These are phyloP conservation scores for Drosophila simulans DNA, from an alignment of 1,140 invertebrate genomes.

Conservation along the genomic window DNA sequence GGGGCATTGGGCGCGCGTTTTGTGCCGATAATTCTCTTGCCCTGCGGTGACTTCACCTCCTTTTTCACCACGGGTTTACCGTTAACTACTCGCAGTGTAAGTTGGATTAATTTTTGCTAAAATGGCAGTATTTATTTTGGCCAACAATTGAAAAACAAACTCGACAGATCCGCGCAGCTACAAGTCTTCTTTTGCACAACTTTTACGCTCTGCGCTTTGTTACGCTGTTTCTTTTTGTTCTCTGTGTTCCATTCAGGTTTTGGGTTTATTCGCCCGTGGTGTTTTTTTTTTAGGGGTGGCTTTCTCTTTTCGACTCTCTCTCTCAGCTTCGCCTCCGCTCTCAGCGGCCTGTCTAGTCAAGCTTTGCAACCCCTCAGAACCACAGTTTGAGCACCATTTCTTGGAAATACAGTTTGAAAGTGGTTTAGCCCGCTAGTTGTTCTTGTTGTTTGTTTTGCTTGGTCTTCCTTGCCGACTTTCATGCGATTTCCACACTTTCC, in stretches of 20 bases:
- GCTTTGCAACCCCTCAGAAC: constrained; percentile 51
- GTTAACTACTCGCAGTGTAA: background rate
- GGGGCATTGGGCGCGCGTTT: constrained; percentile 37
- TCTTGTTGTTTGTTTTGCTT: constrained; percentile 47
- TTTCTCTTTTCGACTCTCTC: constrained; percentile 21
- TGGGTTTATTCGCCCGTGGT: constrained; percentile 20
- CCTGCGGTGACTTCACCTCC: constrained; percentile 25
- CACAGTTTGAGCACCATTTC: constrained; percentile 45
- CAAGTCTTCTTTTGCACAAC: constrained; percentile 81
- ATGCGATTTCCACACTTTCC: constrained; percentile 40
- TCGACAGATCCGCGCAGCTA: constrained; percentile 67
- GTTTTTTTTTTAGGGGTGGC: constrained; percentile 43
- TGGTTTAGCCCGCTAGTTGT: constrained; percentile 23
- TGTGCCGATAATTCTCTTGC: constrained; percentile 10
- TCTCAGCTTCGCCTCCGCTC: constrained; percentile 5
- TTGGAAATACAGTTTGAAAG: constrained; percentile 36
- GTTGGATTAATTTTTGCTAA: constrained; percentile 4
- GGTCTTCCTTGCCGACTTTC: constrained; percentile 20
- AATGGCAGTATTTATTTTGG: constrained; percentile 9
- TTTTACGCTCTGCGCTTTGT: constrained; percentile 67
- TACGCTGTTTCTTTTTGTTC: constrained; percentile 66
- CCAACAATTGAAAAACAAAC: constrained; percentile 53
- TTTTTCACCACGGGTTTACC: background rate
- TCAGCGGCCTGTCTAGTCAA: constrained; percentile 34
- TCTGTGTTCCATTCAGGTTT: constrained; percentile 26